phyloP scores from a whole-genome alignment of 2,888 invertebrate genomes.

The Drosophila subquinaria region DNA sequence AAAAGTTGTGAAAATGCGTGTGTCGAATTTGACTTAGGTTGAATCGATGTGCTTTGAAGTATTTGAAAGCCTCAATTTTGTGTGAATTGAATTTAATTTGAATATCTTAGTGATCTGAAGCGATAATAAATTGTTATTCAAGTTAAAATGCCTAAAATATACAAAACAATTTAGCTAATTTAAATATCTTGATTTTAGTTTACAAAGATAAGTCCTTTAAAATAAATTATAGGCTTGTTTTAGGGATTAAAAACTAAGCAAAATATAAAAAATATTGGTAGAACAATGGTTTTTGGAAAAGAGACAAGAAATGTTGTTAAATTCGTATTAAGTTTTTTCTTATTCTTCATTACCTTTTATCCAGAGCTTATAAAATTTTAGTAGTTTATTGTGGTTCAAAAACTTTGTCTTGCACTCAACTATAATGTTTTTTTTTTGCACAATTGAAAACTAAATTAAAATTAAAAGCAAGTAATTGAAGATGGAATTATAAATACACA shows the following conservation, averaged over 20 bases:
- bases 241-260: no score
- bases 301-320: no score
- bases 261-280: no score
- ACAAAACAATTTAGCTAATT: no score
- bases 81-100: background rate
- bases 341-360: no score
- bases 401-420: background rate
- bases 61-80: background rate
- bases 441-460: background rate
- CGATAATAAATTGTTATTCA: background rate
- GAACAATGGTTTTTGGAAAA: no score
- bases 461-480: background rate
- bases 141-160: background rate
- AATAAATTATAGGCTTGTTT: no score
- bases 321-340: no score
- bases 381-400: background rate
- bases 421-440: background rate
- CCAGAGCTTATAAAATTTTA: no score
- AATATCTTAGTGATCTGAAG: background rate
- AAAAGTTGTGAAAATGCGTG: no score
- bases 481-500: slow-evolving; percentile 6
- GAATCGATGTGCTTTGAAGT: background rate
- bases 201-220: no score
- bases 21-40: no score
- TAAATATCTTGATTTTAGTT: background rate